Conservation (phyloP, 2,113 vertebrate genomes). For the Baryphthengus martii region DNA sequence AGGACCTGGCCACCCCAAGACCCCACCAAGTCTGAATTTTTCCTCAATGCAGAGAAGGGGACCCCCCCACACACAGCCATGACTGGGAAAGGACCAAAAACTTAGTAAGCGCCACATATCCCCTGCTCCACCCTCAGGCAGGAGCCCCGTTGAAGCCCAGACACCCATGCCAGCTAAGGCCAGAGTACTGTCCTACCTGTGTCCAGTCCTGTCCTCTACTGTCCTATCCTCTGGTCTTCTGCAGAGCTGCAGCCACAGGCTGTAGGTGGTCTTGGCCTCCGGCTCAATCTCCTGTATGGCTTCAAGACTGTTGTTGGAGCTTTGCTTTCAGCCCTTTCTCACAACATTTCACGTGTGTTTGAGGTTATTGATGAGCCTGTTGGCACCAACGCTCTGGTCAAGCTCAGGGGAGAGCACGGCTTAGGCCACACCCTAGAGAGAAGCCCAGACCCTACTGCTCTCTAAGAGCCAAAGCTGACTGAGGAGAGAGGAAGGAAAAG, state of each 20-base stretch:
- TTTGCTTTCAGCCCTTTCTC: fast-evolving
- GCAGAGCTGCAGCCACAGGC: fast-evolving
- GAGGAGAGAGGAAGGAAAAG: fast-evolving
- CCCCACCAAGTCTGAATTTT: neutral
- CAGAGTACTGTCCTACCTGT: fast-evolving
- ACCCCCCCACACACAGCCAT: fast-evolving
- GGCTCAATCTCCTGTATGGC: fast-evolving
- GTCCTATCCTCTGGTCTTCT: neutral
- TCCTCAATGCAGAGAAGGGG: neutral
- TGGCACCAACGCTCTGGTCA: fast-evolving
- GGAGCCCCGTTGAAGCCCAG: neutral
- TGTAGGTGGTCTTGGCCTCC: neutral
- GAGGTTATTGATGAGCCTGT: fast-evolving
- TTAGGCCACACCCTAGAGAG: fast-evolving
- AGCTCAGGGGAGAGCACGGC: fast-evolving
- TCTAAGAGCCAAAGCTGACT: fast-evolving
- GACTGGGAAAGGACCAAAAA: fast-evolving
- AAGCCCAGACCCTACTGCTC: fast-evolving
- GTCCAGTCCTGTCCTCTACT: neutral
- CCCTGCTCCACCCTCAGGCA: neutral
- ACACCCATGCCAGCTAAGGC: neutral
- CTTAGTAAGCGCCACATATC: fast-evolving
- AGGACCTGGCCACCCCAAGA: fast-evolving
- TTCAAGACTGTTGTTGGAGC: fast-evolving
- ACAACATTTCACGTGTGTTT: fast-evolving